These are phyloP conservation scores for Cordilura impudica DNA, from an alignment of 2,888 invertebrate genomes.

Conservation along the genomic window DNA sequence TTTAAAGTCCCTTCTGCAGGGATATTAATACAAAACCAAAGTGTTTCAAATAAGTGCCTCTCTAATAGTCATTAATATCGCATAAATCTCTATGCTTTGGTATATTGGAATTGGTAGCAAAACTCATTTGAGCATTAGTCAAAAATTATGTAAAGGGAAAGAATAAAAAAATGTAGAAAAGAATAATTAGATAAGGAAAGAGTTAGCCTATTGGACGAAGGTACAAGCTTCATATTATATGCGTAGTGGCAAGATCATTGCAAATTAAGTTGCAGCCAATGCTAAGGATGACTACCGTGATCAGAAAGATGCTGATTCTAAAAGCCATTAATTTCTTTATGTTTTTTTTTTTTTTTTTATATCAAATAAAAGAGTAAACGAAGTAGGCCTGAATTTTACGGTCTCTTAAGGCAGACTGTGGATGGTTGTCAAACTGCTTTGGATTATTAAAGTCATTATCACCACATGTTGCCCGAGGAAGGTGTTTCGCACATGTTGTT, in stretches of 20 bases:
- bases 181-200: not conserved
- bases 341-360: not conserved
- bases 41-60: no score
- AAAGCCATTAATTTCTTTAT: conserved; percentile 57
- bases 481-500: conserved; percentile 63
- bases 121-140: no score
- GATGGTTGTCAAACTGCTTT: conserved; percentile 23
- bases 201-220: not conserved
- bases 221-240: not conserved
- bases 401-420: not conserved
- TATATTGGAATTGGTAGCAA: no score
- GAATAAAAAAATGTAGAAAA: not conserved
- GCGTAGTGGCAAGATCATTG: not conserved
- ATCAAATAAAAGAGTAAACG: not conserved
- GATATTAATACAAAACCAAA: no score
- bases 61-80: no score
- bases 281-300: conserved; percentile 34
- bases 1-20: no score
- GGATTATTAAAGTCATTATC: conserved; percentile 62
- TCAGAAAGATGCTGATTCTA: conserved; percentile 65
- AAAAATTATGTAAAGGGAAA: not conserved
- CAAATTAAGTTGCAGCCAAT: conserved; percentile 12
- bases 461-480: conserved; percentile 58
- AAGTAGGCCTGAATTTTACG: not conserved
- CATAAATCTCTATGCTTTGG: no score